These are phyloP conservation scores for Lapara coniferarum DNA, from an alignment of 2,888 invertebrate genomes.

Conservation along the genomic window DNA sequence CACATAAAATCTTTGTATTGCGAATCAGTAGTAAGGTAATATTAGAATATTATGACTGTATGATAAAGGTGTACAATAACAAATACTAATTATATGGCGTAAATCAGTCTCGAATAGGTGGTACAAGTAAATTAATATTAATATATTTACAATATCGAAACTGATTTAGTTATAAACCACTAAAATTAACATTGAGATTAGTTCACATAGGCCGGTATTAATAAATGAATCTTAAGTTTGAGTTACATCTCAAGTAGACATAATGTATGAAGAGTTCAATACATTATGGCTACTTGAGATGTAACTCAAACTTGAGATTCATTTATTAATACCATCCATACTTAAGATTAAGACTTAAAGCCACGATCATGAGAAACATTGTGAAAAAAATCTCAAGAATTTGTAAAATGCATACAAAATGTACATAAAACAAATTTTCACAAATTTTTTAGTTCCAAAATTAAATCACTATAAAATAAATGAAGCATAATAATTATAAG, in stretches of 20 bases:
- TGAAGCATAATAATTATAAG: constrained; percentile 16
- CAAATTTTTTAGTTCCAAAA: constrained; percentile 1
- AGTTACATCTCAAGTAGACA: too few species aligned
- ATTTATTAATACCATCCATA: too few species aligned
- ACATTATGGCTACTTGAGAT: too few species aligned
- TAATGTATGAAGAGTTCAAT: too few species aligned
- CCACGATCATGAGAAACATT: constrained; percentile 36
- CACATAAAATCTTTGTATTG: neutral
- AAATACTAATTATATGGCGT: constrained; percentile 68
- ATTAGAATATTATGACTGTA: neutral
- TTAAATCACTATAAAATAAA: constrained; percentile 24
- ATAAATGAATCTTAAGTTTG: too few species aligned
- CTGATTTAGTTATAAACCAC: constrained; percentile 49
- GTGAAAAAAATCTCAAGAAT: neutral
- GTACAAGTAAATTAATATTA: constrained; percentile 47
- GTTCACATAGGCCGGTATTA: too few species aligned
- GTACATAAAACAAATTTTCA: constrained; percentile 15
- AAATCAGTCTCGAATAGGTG: constrained; percentile 74
- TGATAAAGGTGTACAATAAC: constrained; percentile 37
- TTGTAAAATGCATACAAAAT: constrained; percentile 1
- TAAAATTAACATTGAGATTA: constrained; percentile 39
- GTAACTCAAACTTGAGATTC: too few species aligned
- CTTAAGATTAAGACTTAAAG: constrained; percentile 56
- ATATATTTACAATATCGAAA: constrained; percentile 64
- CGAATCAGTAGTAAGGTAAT: too few species aligned